These are phyloP conservation scores for Halcyon leucocephala DNA, from an alignment of 2,797 vertebrate genomes.

Conservation along the genomic window DNA sequence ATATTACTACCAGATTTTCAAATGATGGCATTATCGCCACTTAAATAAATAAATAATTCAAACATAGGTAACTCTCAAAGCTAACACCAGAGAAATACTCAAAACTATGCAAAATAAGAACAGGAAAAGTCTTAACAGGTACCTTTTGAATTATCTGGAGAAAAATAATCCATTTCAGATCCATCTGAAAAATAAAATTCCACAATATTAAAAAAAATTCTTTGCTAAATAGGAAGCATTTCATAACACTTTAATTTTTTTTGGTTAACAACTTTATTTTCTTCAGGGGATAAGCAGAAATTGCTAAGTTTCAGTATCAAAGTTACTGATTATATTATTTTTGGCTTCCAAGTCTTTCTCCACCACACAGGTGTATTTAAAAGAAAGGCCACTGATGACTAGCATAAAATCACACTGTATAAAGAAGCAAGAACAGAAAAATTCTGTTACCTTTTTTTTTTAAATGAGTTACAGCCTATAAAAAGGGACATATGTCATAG, in stretches of 20 bases:
- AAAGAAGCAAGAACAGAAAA: not conserved
- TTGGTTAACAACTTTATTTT: not conserved
- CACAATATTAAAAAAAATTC: not conserved
- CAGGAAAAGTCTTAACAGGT: not conserved
- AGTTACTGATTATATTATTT: not conserved
- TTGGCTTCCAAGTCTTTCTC: not conserved
- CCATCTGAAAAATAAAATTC: constrained; percentile 79
- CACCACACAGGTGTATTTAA: not conserved
- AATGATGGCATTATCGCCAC: not conserved
- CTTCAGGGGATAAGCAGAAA: not conserved
- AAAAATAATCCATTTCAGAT: constrained; percentile 87
- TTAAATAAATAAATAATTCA: not conserved
- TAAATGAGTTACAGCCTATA: accelerated
- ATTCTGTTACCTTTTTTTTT: not conserved
- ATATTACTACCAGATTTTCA: not conserved
- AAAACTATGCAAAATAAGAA: not conserved
- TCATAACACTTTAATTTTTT: not conserved
- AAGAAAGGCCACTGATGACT: not conserved
- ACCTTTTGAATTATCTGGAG: constrained; percentile 94
- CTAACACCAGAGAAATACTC: not conserved
- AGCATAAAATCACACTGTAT: not conserved
- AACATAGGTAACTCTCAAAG: not conserved
- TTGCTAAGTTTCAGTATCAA: not conserved
- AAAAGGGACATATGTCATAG: not conserved
- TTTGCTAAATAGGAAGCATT: not conserved